Conservation (phyloP, 30 jellyfish, hydroid and myxozoan species). For the Aurelia sp. region DNA sequence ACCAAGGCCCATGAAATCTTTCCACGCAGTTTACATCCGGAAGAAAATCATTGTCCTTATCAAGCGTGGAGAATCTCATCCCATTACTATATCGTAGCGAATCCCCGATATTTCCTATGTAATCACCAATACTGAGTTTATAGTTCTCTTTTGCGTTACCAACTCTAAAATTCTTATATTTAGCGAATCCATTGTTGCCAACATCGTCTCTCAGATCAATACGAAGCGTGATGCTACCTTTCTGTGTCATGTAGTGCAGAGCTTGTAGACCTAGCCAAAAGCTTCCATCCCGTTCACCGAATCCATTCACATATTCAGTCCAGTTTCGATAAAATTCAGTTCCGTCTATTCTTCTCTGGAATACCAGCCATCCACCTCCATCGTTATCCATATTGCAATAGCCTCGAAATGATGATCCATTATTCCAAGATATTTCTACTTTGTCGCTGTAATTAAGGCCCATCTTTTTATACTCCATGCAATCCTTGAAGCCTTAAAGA, state of each 20-base stretch:
- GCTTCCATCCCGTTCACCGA: constrained; percentile 61
- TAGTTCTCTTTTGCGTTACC: constrained; percentile 44
- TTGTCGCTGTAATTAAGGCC: constrained; percentile 28
- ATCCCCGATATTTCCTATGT: constrained; percentile 57
- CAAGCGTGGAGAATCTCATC: constrained; percentile 52
- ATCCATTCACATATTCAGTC: constrained; percentile 54
- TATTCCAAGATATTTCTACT: constrained; percentile 52
- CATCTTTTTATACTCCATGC: constrained; percentile 44
- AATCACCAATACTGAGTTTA: constrained; percentile 11
- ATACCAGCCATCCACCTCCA: constrained; percentile 70
- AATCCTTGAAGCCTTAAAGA: constrained; percentile 63
- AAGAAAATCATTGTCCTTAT: constrained; percentile 41
- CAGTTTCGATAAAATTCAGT: constrained; percentile 62
- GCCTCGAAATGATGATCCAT: constrained; percentile 60
- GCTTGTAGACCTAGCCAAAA: constrained; percentile 72
- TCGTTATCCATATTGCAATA: constrained; percentile 65
- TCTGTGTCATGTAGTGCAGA: constrained; percentile 39
- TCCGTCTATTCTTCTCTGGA: constrained; percentile 40
- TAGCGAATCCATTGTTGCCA: constrained; percentile 66
- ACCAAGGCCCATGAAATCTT: constrained; percentile 54
- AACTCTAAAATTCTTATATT: constrained; percentile 32
- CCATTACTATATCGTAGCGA: constrained; percentile 24
- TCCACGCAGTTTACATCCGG: constrained; percentile 15
- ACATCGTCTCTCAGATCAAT: constrained; percentile 8
- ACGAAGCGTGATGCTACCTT: constrained; percentile 11